These are phyloP conservation scores for Neotoxoptera formosana DNA, from an alignment of 1,140 invertebrate species.

Conservation along the genomic window DNA sequence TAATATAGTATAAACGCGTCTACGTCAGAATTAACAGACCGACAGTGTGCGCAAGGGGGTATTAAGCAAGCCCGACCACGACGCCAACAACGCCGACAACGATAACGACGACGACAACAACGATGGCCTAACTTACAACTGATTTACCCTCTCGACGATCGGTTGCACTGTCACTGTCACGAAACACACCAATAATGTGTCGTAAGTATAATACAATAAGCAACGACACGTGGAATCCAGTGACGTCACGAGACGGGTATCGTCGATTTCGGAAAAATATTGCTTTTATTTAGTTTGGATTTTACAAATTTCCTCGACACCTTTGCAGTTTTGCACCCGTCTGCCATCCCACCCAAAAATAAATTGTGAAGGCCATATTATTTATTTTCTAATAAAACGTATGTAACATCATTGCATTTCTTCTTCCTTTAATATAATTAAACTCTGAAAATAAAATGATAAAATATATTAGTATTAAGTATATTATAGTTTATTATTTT, in stretches of 20 bases:
- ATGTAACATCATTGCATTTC: not conserved
- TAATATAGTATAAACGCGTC: not conserved
- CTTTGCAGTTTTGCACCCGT: not conserved
- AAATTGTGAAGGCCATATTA: too few relatives aligned
- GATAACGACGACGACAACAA: too few relatives aligned
- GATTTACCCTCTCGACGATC: not conserved
- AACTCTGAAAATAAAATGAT: not conserved
- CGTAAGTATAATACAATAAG: not conserved
- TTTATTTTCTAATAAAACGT: accelerated
- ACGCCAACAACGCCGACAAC: too few relatives aligned
- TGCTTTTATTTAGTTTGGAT: not conserved
- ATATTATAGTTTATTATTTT: too few relatives aligned
- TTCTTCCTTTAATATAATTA: not conserved
- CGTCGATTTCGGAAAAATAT: not conserved
- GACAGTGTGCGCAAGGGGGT: not conserved
- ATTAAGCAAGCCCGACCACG: not conserved
- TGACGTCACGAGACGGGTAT: not conserved
- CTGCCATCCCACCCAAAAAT: too few relatives aligned
- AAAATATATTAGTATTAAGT: too few relatives aligned
- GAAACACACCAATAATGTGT: not conserved
- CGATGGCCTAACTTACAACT: not conserved
- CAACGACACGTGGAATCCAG: not conserved
- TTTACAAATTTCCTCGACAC: not conserved
- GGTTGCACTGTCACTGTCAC: not conserved
- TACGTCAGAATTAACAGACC: not conserved